Evolutionary conservation across 1,140 invertebrate genomes (phyloP), one percentile per base, ranked within the genome.

Genomic region (Drosophila sproati): DNA sequence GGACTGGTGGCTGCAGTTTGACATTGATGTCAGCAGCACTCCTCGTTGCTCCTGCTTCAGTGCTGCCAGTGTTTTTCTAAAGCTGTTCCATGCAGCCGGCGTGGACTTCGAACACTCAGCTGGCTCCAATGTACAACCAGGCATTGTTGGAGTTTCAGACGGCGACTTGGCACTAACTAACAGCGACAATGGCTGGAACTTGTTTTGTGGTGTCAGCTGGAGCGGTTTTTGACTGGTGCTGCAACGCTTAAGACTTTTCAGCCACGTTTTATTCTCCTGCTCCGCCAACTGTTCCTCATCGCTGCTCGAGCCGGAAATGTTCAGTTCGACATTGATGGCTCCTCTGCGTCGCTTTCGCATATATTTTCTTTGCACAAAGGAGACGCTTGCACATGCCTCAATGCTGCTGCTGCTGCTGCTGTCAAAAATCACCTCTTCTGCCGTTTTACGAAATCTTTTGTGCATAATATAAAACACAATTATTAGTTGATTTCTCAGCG

Each of bases 251-350:
- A 54, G 0, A 8, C 34, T 43, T 7, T 39, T 3, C 6, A 31
- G 10, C 28, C 48, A 35, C 2, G 12, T 57, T 32, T n/a, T 32
- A 4, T 71, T 75, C 6, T 75, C 67, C 47, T 71, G 67, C 5
- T 54, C 50, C 39, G 10, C 3, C 4, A 43, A 6, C 4, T 29
- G 3, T 2, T 48, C 29, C 6, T 64, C 68, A 29, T 75, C 68
- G 60, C 34, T 75, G 60, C 73, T 75, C 1, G 47, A 6, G 6
- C 64, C 68, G 2, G 73, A 75, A 34, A 75, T 75, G 2, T 43
- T 1, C 0, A 45, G 2, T 8, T 31, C 51, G 2, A 31, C n/a
- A 43, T n/a, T 43, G 39, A 4, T 43, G 5, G 5, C n/a, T 6
- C 63, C 28, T 8, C 3, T 28, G 3, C 39, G 32, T 8, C 28